phyloP scores from a whole-genome alignment of 2,797 vertebrate genomes.

The Cichlasoma orientale region DNA sequence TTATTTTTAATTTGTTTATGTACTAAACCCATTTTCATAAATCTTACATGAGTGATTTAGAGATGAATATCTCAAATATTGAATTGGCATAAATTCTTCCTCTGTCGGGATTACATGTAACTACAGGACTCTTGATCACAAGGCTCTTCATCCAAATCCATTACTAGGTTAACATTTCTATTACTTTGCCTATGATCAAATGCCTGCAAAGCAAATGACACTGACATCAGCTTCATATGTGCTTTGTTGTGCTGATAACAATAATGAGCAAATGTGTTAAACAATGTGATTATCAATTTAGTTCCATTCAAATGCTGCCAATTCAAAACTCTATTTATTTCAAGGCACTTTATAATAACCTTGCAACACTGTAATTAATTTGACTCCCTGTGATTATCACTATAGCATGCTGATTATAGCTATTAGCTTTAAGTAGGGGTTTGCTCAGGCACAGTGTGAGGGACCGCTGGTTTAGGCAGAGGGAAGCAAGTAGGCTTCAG shows the following conservation, averaged over 20 bases:
- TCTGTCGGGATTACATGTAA: too few relatives aligned
- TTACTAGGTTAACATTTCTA: background rate
- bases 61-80: background rate
- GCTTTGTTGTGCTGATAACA: background rate
- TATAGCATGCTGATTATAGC: background rate
- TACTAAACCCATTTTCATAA: background rate
- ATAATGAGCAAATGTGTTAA: background rate
- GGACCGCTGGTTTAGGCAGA: background rate
- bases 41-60: background rate
- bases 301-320: background rate
- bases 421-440: background rate
- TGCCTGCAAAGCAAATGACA: background rate
- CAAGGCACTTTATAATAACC: background rate
- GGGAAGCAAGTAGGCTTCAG: background rate
- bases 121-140: too few relatives aligned
- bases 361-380: background rate
- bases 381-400: background rate
- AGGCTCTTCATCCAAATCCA: background rate
- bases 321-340: background rate
- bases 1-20: background rate
- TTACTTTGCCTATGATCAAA: background rate
- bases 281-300: background rate
- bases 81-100: background rate
- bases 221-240: background rate
- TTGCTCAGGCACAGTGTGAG: rapidly evolving